These are phyloP conservation scores for Sorex araneus DNA, from an alignment of 2,113 vertebrate genomes.

Conservation along the genomic window DNA sequence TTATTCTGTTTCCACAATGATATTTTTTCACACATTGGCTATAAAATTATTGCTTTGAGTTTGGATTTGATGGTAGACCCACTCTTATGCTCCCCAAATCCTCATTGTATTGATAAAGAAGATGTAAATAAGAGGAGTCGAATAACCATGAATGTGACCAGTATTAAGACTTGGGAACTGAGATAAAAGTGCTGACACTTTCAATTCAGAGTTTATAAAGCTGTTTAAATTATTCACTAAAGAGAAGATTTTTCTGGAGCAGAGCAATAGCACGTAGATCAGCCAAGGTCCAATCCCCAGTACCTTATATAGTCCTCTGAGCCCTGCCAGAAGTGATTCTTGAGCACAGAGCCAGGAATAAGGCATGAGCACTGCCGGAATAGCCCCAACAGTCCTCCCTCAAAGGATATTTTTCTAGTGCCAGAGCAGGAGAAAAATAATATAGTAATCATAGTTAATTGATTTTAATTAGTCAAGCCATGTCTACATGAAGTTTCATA, in stretches of 20 bases:
- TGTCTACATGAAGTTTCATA: background rate
- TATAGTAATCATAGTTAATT: too few relatives aligned
- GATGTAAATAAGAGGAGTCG: background rate
- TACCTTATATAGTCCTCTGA: too few relatives aligned
- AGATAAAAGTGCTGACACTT: background rate
- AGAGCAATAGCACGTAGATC: too few relatives aligned
- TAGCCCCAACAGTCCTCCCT: background rate
- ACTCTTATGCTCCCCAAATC: background rate
- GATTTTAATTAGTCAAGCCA: background rate
- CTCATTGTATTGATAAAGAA: constrained; percentile 11
- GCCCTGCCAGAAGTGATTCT: too few relatives aligned
- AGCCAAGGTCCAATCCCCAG: too few relatives aligned
- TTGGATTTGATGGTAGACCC: background rate
- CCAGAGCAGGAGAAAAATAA: too few relatives aligned
- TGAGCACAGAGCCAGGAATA: too few relatives aligned
- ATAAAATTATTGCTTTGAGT: background rate
- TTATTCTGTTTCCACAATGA: too few relatives aligned
- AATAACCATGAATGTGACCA: background rate
- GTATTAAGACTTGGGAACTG: background rate
- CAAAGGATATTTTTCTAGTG: background rate
- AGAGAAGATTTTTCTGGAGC: background rate
- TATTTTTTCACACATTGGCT: too few relatives aligned
- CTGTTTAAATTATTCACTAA: background rate
- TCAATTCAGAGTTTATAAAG: background rate
- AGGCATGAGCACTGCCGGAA: too few relatives aligned